Evolutionary conservation across 2,113 vertebrate species (phyloP), one percentile per base, ranked within the genome.

Genomic region (Lophochroa leadbeateri): DNA sequence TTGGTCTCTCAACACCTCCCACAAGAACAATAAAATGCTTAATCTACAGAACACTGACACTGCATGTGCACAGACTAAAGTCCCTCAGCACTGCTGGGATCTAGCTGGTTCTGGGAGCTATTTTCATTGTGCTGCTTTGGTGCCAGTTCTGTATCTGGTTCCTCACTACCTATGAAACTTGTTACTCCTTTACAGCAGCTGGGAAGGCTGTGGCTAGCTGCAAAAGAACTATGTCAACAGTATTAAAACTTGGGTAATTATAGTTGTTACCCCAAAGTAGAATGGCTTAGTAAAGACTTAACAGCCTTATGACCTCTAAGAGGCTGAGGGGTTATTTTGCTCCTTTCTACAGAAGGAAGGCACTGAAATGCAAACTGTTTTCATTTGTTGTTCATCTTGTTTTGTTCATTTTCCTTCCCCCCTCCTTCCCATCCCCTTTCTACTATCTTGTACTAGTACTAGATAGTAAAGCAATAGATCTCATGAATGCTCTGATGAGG

Each of bases 391-490:
- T 94, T 94, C 67, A 87, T 91, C 58, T 84, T 88, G 82, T 85
- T 94, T 91, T 92, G 57, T 96, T 94, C 70, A 72, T 92, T 83
- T 94, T 61, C 63, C 60, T 55, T 68, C 44, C 83, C 46, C 29
- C 82, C 55, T 71, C 39, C 82, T 35, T 50, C 60, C 35, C 90
- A 25, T 10, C 31, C 60, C 57, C 63, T 27, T 74, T 43, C 92
- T 82, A 85, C 94, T 97, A 43, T 95, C 94, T 71, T 72, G 69
- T 92, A 69, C 85, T 90, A 99, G 99, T 99, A 94, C 98, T 99
- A 86, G 99, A 99, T 97, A 99, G 99, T 97, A 99, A 99, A 99
- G 99, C 99, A 98, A 99, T 99, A 98, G 99, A 99, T 97, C 99
- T 99, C 96, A 99, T 99, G 99, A 99, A 99, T 77, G 99, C 99